Base-by-base conservation (phyloP, 2,113 vertebrate genomes). In the Psilopsiagon aurifrons region DNA sequence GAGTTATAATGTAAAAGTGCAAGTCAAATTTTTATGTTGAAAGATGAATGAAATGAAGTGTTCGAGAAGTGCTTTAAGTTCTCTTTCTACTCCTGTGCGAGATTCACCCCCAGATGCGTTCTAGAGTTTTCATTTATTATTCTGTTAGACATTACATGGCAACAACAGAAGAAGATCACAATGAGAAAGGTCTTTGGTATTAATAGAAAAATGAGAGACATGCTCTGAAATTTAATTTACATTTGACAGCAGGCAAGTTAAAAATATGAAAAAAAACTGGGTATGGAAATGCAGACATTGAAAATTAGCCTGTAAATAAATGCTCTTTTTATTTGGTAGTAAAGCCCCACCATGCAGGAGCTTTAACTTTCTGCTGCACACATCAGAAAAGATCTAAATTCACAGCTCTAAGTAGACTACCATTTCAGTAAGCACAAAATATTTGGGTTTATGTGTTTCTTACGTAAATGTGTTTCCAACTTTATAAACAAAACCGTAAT, bases 401-500 rank as follows among this genome's bases (percentile, higher is more conserved):
- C 33, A 19, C 66, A 81, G 52, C 39, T 91, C 13, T 84, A 84
- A 94, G 43, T 29, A 92, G 68, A 43, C 66, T 86, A 14, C 46
- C 16, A 2, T 91, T 86, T 95, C 73, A 83, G 47, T 68, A 89
- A 84, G 91, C 55, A 68, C 60, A 71, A 39, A 22, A 75, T 82
- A 84, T 66, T 84, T 90, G 73, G 19, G 2, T 86, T 94, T 94
- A 89, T 91, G 39, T 86, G 51, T 80, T 94, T 95, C 91, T 94
- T 92, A 94, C 68, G 62, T 71, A 95, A 92, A 88, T 95, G 47
- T 51, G 39, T n/a, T 95, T 86, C 77, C 10, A 39, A 60, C 55
- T 91, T 92, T 31, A 86, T 86, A 95, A 95, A 94, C 73, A 92
- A 84, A 88, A n/a, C 73, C 60, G 39, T 91, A 86, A 84, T 89